Evolutionary conservation across 2,797 vertebrate genomes (phyloP), one percentile per base, ranked within the genome.

Genomic region (Myotis vivesi): DNA sequence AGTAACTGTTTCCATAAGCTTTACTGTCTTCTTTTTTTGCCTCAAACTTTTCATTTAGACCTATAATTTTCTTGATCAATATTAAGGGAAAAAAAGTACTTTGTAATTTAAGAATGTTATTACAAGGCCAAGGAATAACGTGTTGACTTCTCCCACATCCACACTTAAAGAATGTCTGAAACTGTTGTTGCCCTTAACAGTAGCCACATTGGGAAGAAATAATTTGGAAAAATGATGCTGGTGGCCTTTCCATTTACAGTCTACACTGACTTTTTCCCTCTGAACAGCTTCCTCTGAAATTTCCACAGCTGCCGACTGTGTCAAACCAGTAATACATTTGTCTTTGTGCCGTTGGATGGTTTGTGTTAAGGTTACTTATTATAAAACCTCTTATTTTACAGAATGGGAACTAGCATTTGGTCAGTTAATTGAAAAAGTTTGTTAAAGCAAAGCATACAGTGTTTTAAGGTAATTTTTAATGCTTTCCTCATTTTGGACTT

Each of bases 281-380:
- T 25, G 0, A 51, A 17, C 15, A 1, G 3, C 66, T n/a, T 55
- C 36, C 49, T 49, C 8, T n/a, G 33, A 66, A 82, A 87, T 25
- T 3, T 3, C 28, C 36, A 19, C 3, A 59, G 30, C 44, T 62
- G 20, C 68, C 49, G 25, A 0, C 55, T 85, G 2, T 44, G 62
- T 71, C 53, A 46, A 16, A 75, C 62, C 33, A 28, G 17, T 41
- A 8, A 17, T 30, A n/a, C 11, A 9, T 41, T 84, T 49, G 41
- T 76, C 46, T 72, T 55, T 22, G 9, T 77, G 30, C 49, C n/a
- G 66, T 17, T 64, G 49, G 51, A 11, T 59, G n/a, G 73, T 77
- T 93, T 55, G 5, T 86, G 38, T 85, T 76, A 59, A 89, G 30
- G 73, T 68, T 91, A 73, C 33, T 94, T 86, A 89, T 53, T 66